Percentiles rank a stretch among this genome's conserved stretches.
Evolutionary conservation across 1,140 invertebrate genomes (phyloP).

Genomic region (Protaetia brevitarsis): DNA sequence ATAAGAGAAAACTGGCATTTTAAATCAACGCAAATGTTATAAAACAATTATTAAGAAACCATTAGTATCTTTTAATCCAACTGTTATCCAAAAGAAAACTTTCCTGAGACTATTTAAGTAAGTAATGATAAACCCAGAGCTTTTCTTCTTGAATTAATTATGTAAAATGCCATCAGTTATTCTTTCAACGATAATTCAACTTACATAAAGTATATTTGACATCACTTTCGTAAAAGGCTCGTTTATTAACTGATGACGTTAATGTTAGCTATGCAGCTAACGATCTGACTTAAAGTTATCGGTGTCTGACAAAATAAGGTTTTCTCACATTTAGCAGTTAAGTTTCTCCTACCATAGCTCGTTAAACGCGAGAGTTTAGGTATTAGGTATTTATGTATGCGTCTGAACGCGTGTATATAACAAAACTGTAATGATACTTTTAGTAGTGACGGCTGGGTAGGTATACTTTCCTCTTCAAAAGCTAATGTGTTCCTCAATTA

Average conservation of each 20-base stretch:
- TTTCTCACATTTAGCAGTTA: background rate
- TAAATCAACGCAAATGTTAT: too few relatives aligned
- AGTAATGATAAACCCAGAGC: too few relatives aligned
- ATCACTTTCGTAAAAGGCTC: too few relatives aligned
- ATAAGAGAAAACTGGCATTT: too few relatives aligned
- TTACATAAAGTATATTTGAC: too few relatives aligned
- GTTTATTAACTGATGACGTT: background rate
- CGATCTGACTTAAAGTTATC: background rate
- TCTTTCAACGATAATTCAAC: background rate
- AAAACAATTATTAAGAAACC: too few relatives aligned
- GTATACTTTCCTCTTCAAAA: background rate
- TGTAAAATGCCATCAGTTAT: background rate
- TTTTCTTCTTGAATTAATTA: too few relatives aligned
- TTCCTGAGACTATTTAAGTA: too few relatives aligned
- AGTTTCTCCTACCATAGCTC: background rate
- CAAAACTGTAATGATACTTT: background rate
- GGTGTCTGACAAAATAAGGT: background rate
- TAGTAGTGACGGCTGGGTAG: background rate
- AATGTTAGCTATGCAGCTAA: background rate
- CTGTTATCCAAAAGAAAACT: too few relatives aligned
- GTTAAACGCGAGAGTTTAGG: too few relatives aligned
- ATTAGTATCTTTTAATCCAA: too few relatives aligned
- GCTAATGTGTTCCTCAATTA: conserved; percentile 31
- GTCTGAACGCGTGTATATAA: background rate
- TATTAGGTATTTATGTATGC: too few relatives aligned